These are phyloP conservation scores for Leptopilina clavipes DNA, from an alignment of 1,140 invertebrate species.

Conservation along the genomic window DNA sequence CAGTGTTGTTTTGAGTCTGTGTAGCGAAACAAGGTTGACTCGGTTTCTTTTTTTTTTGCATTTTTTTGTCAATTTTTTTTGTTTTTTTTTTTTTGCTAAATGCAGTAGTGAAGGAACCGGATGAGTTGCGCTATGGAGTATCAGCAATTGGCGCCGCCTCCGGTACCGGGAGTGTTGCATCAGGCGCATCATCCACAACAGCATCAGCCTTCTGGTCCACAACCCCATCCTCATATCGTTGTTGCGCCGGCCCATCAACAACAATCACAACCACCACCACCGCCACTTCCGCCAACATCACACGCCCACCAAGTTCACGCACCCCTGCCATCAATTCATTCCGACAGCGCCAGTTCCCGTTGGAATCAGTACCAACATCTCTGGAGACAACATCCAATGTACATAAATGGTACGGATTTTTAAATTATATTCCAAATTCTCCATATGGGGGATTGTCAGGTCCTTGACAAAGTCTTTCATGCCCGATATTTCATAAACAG, in stretches of 20 bases:
- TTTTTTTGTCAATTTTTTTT: no score
- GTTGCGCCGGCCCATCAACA: slow-evolving; percentile 67
- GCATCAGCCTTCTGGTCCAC: slow-evolving; percentile 58
- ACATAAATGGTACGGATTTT: slow-evolving; percentile 74
- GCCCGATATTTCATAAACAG: no score
- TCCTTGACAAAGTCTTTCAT: no score
- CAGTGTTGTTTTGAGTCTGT: not conserved
- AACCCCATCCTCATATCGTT: slow-evolving; percentile 68
- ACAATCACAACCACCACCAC: slow-evolving; percentile 59
- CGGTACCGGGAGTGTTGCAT: slow-evolving; percentile 66
- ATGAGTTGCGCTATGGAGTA: slow-evolving; percentile 73
- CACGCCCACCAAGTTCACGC: slow-evolving; percentile 74
- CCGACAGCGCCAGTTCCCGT: slow-evolving; percentile 72
- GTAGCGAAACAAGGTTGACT: not conserved
- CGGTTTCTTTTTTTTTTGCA: not conserved
- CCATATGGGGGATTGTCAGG: no score
- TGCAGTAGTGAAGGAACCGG: slow-evolving; percentile 51
- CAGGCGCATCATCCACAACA: slow-evolving; percentile 63
- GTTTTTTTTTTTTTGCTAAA: slow-evolving; percentile 45
- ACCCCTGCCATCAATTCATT: slow-evolving; percentile 72
- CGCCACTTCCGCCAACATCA: slow-evolving; percentile 61
- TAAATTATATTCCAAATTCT: no score
- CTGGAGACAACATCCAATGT: slow-evolving; percentile 76
- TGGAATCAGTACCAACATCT: slow-evolving; percentile 77
- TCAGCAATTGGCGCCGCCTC: slow-evolving; percentile 72